Evolutionary conservation across 2,797 vertebrate genomes (phyloP).

Genomic region (Cygnus olor): DNA sequence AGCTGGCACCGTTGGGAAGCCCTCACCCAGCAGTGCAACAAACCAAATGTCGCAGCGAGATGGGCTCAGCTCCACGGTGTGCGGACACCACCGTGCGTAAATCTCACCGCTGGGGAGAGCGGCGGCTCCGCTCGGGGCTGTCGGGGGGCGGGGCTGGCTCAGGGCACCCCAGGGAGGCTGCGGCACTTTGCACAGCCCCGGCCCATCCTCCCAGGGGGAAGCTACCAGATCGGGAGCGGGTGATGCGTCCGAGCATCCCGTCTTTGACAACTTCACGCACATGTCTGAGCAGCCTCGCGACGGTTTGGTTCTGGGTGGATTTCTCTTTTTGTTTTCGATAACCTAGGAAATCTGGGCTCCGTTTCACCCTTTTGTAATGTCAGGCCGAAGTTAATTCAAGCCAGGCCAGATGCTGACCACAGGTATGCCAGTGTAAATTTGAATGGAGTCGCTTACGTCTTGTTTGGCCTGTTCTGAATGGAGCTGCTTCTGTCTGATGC

Average conservation of each 20-base stretch:
- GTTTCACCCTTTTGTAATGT: constrained; percentile 45
- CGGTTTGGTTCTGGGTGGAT: background rate
- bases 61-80: accelerated
- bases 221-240: background rate
- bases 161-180: background rate
- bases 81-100: background rate
- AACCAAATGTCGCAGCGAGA: accelerated
- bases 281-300: background rate
- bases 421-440: constrained; percentile 65
- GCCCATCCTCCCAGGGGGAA: background rate
- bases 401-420: constrained; percentile 62
- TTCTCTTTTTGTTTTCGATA: constrained; percentile 34
- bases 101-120: accelerated
- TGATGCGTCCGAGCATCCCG: accelerated
- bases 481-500: constrained; percentile 49
- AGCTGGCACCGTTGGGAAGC: background rate
- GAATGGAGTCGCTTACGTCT: constrained; percentile 65
- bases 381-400: constrained; percentile 61
- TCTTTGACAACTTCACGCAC: background rate
- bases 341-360: constrained; percentile 50
- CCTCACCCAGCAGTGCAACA: accelerated
- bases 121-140: background rate
- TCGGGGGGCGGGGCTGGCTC: background rate
- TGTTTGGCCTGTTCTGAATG: constrained; percentile 65
- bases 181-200: background rate